Percentiles rank a stretch among this genome's conserved stretches.
These are phyloP conservation scores for Sebastes matsubarae DNA, from an alignment of 2,797 vertebrate species.

Conservation along the genomic window DNA sequence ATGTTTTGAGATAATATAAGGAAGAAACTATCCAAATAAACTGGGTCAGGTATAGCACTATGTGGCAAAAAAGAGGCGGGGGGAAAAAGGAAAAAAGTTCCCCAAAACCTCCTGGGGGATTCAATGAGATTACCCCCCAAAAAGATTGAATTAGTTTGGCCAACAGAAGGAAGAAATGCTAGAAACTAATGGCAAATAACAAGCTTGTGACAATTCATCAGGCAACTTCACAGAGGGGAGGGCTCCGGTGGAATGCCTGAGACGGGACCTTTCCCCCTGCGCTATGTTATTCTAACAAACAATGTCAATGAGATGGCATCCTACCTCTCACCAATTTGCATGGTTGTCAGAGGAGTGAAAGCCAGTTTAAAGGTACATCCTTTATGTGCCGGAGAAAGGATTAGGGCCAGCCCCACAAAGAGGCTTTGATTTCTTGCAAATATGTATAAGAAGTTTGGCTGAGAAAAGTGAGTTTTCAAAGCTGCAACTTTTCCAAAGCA, in stretches of 20 bases:
- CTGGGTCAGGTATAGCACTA: constrained; percentile 67
- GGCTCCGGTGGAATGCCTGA: constrained; percentile 79
- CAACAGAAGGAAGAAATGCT: constrained; percentile 79
- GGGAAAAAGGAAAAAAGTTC: constrained; percentile 47
- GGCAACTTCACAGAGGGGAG: constrained; percentile 80
- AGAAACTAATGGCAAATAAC: constrained; percentile 85
- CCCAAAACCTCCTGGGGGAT: constrained; percentile 62
- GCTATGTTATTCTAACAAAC: constrained; percentile 87
- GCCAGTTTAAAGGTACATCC: constrained; percentile 89
- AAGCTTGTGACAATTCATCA: constrained; percentile 86
- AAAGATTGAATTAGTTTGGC: constrained; percentile 83
- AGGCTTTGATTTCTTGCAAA: constrained; percentile 87
- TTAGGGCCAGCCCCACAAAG: constrained; percentile 86
- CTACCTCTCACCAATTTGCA: constrained; percentile 88
- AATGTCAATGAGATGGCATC: constrained; percentile 87
- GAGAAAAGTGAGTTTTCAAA: constrained; percentile 83
- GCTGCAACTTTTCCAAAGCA: constrained; percentile 76
- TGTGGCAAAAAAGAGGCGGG: constrained; percentile 15
- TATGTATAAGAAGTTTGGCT: constrained; percentile 84
- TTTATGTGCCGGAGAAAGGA: constrained; percentile 88
- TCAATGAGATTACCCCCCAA: constrained; percentile 77
- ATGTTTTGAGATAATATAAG: neutral
- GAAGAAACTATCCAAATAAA: constrained; percentile 60
- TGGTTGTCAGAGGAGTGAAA: constrained; percentile 87
- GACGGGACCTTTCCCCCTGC: constrained; percentile 81